Base-by-base conservation (phyloP, 2,113 vertebrate genomes). In the Trichechus manatus region DNA sequence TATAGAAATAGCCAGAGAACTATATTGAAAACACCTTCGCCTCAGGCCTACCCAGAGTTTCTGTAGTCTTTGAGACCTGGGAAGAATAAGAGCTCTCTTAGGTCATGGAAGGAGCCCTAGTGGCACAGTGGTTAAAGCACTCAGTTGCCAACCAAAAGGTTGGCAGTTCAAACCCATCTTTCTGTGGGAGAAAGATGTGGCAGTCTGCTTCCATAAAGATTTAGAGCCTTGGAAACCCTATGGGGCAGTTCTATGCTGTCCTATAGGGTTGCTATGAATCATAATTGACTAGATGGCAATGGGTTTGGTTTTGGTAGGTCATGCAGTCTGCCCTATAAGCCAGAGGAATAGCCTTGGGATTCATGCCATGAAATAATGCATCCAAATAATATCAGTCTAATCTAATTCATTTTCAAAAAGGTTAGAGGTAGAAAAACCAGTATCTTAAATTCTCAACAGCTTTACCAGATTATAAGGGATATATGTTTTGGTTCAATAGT, bases 381-480 rank as follows among this genome's bases (percentile, higher is more conserved):
- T 10, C 36, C 83, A 87, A 93, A 31, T 79, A 81, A 25, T 74
- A 92, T 25, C 44, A 77, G 82, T 20, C 8, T 59, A 85, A 47
- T 56, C 29, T 9, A 87, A 85, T 44, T 59, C 27, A 93, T 47
- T 66, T 80, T 91, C 36, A 6, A 53, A 87, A 47, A 94, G 78
- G 27, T 23, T 66, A 91, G 22, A 61, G 42, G 66, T 79, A 1
- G 84, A 84, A 79, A 50, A 64, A 72, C 77, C 77, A 72, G 75
- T 31, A n/a, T 15, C n/a, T 89, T 93, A 84, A 70, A 94, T 68
- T 94, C 50, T 94, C 50, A 78, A 56, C 19, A 81, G 5, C 14
- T 96, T 53, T 89, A 70, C 13, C 27, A 90, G 19, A 87, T 92
- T 50, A 53, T 6, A 92, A 86, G 13, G 3, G 11, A 36, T 8